Evolutionary conservation across 2,888 invertebrate genomes (phyloP).

Genomic region (Catotricha subobsoleta): DNA sequence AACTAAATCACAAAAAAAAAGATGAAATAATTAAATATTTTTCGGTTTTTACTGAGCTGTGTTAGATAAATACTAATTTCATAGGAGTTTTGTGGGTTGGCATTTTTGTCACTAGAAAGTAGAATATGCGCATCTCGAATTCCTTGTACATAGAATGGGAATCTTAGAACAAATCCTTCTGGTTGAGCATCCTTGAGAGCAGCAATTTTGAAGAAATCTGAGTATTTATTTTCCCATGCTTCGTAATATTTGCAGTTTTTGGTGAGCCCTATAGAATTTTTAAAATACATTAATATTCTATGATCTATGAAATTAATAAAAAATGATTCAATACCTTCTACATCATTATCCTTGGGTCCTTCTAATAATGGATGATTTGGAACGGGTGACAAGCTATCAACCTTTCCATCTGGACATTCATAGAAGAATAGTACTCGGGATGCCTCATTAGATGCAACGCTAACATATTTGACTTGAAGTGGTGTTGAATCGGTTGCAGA

Average conservation of each 20-base stretch:
- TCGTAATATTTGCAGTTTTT: not conserved
- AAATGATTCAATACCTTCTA: no score
- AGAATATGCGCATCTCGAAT: slow-evolving; percentile 2
- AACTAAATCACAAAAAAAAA: not conserved
- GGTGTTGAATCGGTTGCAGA: not conserved
- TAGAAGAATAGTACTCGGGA: not conserved
- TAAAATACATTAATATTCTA: no score
- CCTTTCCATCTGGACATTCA: slow-evolving; percentile 1
- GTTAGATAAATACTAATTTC: not conserved
- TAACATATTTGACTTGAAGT: slow-evolving; percentile 2
- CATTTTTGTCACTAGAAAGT: not conserved
- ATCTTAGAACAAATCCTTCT: not conserved
- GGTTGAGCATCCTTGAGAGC: not conserved
- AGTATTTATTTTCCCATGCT: not conserved
- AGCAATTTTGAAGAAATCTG: not conserved
- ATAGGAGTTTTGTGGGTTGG: not conserved
- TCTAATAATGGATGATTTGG: not conserved
- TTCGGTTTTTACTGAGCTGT: no score
- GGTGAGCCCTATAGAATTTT: no score
- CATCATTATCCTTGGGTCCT: not conserved
- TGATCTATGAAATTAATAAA: no score
- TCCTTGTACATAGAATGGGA: not conserved
- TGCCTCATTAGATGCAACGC: slow-evolving; percentile 1
- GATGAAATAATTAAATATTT: no score
- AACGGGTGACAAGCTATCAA: not conserved